Evolutionary conservation across 2,113 vertebrate species (phyloP), one percentile per base, ranked within the genome.

Genomic region (Lates calcarifer): DNA sequence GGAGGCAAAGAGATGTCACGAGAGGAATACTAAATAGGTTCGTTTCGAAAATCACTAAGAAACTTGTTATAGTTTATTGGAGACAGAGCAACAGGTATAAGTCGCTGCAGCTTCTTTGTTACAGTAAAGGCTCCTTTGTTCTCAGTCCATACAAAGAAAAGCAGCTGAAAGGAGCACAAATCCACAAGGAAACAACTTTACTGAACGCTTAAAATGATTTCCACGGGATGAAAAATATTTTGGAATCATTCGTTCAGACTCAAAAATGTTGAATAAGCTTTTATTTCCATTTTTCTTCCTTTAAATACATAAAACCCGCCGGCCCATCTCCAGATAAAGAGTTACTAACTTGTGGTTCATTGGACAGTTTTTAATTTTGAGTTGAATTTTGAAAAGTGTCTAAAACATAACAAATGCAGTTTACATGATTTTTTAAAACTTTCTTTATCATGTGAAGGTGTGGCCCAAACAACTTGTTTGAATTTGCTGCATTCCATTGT

Each of bases 81-180:
- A 85, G 71, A 70, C 70, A 84, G 90, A 93, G 95, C 95, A 96
- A 96, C 95, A 96, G 95, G 95, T 96, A 93, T 88, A 82, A 87
- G 89, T 87, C 82, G 78, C 62, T 89, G 90, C 88, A 86, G 89
- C 80, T 82, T 94, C 94, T 95, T 96, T 95, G 95, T 96, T 95
- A 90, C 91, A 86, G 92, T 92, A 90, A 90, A 92, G 88, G 70
- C 81, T 91, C 92, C 94, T 95, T 96, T 95, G 94, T 95, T 95
- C 94, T 94, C 92, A 66, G 74, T 70, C 58, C 84, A 83, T 90
- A 90, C 89, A 84, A 90, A 91, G 87, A 91, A 89, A 83, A 85
- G 13, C 83, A 66, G 49, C 66, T 85, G 76, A 93, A 74, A 89
- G 51, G 18, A 79, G 72, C 82, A 60, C 74, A 75, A 81, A 87